Conservation (phyloP, 2,113 vertebrate genomes). For the Tragulus kanchil region DNA sequence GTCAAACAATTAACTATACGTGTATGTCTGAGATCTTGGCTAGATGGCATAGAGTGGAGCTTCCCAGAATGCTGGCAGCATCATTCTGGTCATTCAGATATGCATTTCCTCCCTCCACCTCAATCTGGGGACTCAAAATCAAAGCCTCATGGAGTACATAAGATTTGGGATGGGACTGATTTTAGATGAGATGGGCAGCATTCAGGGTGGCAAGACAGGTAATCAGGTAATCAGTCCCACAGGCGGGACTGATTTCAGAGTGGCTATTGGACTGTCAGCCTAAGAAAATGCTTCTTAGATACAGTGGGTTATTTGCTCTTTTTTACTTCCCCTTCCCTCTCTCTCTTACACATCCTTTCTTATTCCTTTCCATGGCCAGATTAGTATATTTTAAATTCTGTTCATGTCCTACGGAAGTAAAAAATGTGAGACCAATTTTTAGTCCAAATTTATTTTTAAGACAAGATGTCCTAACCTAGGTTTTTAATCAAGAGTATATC, state of each 20-base stretch:
- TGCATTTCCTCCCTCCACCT: not conserved
- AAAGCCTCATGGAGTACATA: not conserved
- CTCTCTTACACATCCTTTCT: not conserved
- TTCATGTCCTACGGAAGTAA: not conserved
- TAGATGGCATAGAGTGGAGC: not conserved
- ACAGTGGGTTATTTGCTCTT: not conserved
- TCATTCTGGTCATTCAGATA: not conserved
- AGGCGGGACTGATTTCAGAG: not conserved
- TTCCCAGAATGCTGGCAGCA: not conserved
- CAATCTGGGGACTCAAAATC: not conserved
- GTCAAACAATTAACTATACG: not conserved
- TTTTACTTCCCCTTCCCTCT: not conserved
- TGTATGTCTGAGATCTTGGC: not conserved
- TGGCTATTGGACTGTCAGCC: not conserved
- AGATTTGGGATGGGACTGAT: not conserved
- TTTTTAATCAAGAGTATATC: not conserved
- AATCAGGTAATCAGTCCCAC: too few relatives aligned
- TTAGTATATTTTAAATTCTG: conserved; percentile 45
- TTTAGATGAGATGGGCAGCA: not conserved
- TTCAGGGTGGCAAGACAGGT: too few relatives aligned
- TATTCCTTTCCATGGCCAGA: not conserved
- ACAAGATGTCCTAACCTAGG: not conserved
- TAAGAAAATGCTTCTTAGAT: conserved; percentile 4
- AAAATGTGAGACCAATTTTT: not conserved
- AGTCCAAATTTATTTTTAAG: not conserved